Percentiles rank a stretch among this genome's conserved stretches.
Evolutionary conservation across 2,888 invertebrate species (phyloP).

Genomic region (Lydus trimaculatus): DNA sequence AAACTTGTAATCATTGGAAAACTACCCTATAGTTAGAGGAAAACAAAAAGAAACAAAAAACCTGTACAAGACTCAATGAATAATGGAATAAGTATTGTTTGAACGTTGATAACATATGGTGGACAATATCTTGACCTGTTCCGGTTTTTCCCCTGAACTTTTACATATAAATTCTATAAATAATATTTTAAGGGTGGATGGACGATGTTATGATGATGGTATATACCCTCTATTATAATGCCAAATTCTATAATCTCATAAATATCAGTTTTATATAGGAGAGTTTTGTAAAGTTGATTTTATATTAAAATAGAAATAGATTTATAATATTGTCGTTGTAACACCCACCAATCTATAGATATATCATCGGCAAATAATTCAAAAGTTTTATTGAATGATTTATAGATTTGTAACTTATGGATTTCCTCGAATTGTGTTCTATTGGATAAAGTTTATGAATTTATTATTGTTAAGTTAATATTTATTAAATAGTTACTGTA

Average conservation of each 20-base stretch:
- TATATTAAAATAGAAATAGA: slow-evolving; percentile 3
- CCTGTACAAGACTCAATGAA: slow-evolving; percentile 4
- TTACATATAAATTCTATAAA: slow-evolving; percentile 11
- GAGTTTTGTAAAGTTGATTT: not conserved
- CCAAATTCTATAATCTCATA: slow-evolving; percentile 2
- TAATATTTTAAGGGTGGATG: slow-evolving; percentile 44
- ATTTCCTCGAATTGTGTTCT: not conserved
- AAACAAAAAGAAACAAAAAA: not conserved
- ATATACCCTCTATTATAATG: slow-evolving; percentile 13
- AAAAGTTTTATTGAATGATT: slow-evolving; percentile 33
- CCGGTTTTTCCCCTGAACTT: slow-evolving; percentile 21
- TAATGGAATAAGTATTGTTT: not conserved
- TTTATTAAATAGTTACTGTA: not conserved
- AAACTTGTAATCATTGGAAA: not conserved
- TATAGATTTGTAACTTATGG: slow-evolving; percentile 5
- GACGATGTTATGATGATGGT: slow-evolving; percentile 16
- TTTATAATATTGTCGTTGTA: slow-evolving; percentile 5
- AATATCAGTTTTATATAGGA: not conserved
- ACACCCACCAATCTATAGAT: slow-evolving; percentile 14
- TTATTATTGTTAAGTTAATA: not conserved
- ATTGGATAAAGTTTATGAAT: not conserved
- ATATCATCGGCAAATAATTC: slow-evolving; percentile 29
- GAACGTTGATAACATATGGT: not conserved
- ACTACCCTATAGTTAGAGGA: not conserved
- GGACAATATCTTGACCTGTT: not conserved